phyloP scores from a whole-genome alignment of 35 echinoderm and acorn worm species.

The Apostichopus californicus region DNA sequence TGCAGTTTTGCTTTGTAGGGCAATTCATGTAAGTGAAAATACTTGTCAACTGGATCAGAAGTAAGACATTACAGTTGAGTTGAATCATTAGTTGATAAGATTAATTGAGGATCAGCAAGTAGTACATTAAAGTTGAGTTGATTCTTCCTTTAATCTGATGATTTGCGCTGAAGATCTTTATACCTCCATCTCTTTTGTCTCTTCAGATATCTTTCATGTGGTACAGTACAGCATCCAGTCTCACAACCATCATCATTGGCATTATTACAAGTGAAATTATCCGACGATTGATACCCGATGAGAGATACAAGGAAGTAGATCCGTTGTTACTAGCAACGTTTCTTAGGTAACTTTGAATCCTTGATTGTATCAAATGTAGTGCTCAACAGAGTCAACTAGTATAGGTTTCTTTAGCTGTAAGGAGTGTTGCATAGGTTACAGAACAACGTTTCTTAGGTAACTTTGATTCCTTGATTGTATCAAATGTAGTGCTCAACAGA shows the following conservation, averaged over 20 bases:
- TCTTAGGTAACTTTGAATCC: constrained; percentile 71
- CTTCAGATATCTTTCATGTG: constrained; percentile 95
- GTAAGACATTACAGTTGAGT: no score
- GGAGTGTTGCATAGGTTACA: background rate
- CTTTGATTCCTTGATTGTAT: no score
- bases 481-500: no score
- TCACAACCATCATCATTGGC: constrained; percentile 76
- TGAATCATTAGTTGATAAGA: no score
- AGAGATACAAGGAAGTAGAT: constrained; percentile 84
- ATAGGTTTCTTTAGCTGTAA: background rate
- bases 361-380: background rate
- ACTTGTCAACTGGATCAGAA: no score
- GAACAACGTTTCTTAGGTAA: no score
- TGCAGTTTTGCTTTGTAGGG: no score
- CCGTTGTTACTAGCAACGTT: constrained; percentile 86
- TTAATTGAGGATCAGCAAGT: no score
- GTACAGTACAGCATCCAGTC: constrained; percentile 81
- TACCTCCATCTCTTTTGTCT: background rate
- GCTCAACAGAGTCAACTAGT: background rate
- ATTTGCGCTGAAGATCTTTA: no score
- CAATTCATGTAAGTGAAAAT: no score
- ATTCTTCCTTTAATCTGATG: no score
- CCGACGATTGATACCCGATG: constrained; percentile 70
- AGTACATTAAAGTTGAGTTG: no score
- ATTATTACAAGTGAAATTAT: constrained; percentile 90